Conservation (phyloP, 2,888 invertebrate species). For the Parnassius glacialis region DNA sequence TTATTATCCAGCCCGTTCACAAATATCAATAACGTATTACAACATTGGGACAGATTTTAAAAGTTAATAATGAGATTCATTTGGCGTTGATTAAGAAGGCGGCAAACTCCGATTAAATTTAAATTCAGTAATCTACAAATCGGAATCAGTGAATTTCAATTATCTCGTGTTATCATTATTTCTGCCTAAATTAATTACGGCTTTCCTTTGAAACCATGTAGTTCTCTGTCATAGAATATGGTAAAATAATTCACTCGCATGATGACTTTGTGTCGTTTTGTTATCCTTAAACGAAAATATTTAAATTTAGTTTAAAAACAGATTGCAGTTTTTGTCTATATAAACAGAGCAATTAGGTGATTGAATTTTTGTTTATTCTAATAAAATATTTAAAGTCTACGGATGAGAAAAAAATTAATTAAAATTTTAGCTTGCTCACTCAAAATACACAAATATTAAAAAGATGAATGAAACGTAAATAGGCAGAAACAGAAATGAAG, state of each 20-base stretch:
- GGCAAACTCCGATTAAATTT: constrained; percentile 8
- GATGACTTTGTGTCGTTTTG: no score
- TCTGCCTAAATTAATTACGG: constrained; percentile 24
- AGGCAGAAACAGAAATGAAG: no score
- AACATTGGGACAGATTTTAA: constrained; percentile 73
- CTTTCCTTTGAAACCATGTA: constrained; percentile 3
- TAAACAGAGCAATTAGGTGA: no score
- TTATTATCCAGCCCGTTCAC: constrained; percentile 78
- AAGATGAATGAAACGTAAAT: no score
- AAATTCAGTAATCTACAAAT: constrained; percentile 26
- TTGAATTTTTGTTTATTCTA: no score
- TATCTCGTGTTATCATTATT: constrained; percentile 22
- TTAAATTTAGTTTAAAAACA: no score
- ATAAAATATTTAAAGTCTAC: no score
- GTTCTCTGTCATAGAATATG: constrained; percentile 16
- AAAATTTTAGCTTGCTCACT: no score
- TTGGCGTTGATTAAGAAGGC: constrained; percentile 41
- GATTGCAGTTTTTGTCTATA: no score
- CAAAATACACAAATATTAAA: no score
- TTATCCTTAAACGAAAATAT: no score
- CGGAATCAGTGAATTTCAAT: constrained; percentile 21
- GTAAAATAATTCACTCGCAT: constrained; percentile 4
- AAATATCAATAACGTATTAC: constrained; percentile 80
- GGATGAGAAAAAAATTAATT: no score
- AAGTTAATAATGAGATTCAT: constrained; percentile 72